Evolutionary conservation across 2,113 vertebrate genomes (phyloP).

Genomic region (Brachypodius melanocephalos): DNA sequence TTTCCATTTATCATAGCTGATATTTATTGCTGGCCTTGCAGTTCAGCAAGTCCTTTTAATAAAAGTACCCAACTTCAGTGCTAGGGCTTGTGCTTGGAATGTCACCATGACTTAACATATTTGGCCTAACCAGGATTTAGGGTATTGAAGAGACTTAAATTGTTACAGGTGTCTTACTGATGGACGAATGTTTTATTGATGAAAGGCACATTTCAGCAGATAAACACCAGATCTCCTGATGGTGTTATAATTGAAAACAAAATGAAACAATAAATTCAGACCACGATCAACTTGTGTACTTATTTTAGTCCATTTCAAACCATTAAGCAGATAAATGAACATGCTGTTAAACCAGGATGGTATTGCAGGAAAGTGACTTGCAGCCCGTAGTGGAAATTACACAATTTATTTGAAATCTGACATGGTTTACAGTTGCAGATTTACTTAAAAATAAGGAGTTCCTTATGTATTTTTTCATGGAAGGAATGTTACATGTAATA

Average conservation of each 20-base stretch:
- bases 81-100: background rate
- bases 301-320: background rate
- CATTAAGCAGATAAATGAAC: background rate
- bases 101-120: background rate
- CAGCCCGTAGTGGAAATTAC: background rate
- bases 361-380: background rate
- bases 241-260: slow-evolving; percentile 35
- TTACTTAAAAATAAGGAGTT: background rate
- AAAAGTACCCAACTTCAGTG: background rate
- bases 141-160: background rate
- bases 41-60: slow-evolving; percentile 2
- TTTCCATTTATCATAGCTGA: slow-evolving; percentile 14
- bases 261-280: background rate
- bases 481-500: background rate
- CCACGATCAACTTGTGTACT: background rate
- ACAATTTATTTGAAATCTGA: background rate
- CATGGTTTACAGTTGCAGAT: background rate
- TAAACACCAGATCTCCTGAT: slow-evolving; percentile 15
- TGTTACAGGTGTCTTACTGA: background rate
- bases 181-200: slow-evolving; percentile 20
- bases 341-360: background rate
- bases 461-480: background rate
- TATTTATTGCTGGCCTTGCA: background rate
- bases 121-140: background rate
- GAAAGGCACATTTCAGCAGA: background rate